Evolutionary conservation across 2,888 invertebrate genomes (phyloP).

Genomic region (Mythimna loreyi): DNA sequence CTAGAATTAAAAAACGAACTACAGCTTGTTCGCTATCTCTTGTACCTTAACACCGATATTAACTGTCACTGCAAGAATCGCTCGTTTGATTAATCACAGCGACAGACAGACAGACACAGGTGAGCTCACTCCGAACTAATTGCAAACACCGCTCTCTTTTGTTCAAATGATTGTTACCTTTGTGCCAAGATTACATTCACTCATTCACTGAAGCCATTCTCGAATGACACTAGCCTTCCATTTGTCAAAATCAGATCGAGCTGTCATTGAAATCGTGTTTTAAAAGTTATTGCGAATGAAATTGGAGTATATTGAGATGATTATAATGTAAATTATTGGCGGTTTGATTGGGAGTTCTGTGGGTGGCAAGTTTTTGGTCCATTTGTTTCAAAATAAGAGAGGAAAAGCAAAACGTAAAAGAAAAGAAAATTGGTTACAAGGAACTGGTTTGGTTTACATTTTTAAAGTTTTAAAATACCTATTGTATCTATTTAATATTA

Average conservation of each 20-base stretch:
- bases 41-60: conserved; percentile 31
- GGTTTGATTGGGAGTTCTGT: conserved; percentile 22
- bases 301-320: conserved; percentile 45
- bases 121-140: conserved; percentile 67
- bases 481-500: too few relatives aligned
- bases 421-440: too few relatives aligned
- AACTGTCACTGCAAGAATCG: conserved; percentile 64
- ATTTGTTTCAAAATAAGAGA: not conserved
- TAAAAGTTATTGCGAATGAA: conserved; percentile 46
- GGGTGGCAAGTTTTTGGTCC: conserved; percentile 2
- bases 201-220: conserved; percentile 59
- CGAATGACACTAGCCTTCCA: conserved; percentile 56
- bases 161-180: conserved; percentile 71
- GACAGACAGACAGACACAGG: conserved; percentile 61
- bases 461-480: too few relatives aligned
- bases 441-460: too few relatives aligned
- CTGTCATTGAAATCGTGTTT: conserved; percentile 43
- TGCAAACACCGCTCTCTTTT: conserved; percentile 66
- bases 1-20: too few relatives aligned
- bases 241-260: conserved; percentile 69
- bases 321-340: conserved; percentile 39
- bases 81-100: conserved; percentile 60
- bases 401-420: too few relatives aligned
- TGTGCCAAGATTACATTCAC: conserved; percentile 64
- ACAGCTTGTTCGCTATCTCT: conserved; percentile 43